Evolutionary conservation across 2,797 vertebrate genomes (phyloP).

Genomic region (Choloepus didactylus): DNA sequence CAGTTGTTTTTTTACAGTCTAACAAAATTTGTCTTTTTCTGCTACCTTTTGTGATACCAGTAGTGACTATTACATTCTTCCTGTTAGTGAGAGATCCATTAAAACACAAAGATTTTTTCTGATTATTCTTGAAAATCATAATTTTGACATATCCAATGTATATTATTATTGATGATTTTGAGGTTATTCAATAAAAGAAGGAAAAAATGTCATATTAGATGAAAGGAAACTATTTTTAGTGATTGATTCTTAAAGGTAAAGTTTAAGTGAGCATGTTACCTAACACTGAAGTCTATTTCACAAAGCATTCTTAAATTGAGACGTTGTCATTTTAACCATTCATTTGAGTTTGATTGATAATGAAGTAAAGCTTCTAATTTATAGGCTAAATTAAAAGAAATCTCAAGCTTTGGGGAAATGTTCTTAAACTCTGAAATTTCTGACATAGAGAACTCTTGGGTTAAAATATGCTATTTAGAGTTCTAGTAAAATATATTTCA

Average conservation of each 20-base stretch:
- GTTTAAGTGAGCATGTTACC: not conserved
- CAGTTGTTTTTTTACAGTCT: not conserved
- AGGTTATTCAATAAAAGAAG: not conserved
- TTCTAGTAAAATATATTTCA: not conserved
- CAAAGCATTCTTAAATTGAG: not conserved
- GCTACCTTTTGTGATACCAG: not conserved
- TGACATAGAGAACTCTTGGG: not conserved
- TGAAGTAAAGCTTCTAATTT: not conserved
- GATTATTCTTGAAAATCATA: not conserved
- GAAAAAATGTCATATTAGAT: not conserved
- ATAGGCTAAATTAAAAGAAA: not conserved
- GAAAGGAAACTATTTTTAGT: constrained; percentile 3
- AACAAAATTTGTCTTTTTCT: not conserved
- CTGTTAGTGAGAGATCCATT: not conserved
- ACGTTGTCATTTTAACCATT: not conserved
- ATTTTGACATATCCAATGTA: not conserved
- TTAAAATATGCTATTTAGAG: not conserved
- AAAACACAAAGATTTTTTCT: not conserved
- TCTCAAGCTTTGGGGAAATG: not conserved
- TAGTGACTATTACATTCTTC: not conserved
- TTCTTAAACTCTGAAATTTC: constrained; percentile 9
- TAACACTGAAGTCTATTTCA: not conserved
- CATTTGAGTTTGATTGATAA: not conserved
- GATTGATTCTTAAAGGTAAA: not conserved
- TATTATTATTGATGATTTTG: not conserved